phyloP scores from a whole-genome alignment of 2,113 vertebrate genomes.

The Colistium nudipinnis region DNA sequence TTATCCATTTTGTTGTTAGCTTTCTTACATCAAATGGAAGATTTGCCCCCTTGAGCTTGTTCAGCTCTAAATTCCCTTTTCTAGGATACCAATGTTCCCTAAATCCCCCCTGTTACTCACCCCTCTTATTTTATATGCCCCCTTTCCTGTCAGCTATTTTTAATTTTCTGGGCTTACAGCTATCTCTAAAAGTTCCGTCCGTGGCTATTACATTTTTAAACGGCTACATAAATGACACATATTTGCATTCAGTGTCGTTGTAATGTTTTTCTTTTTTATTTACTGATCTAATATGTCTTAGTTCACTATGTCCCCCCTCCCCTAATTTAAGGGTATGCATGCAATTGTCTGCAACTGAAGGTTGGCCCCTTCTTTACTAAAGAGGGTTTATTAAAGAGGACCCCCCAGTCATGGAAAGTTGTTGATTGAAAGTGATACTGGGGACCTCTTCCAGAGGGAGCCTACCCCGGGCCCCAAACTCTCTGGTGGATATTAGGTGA shows the following conservation, averaged over 20 bases:
- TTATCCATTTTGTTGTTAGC: background rate
- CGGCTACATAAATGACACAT: background rate
- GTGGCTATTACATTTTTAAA: no score
- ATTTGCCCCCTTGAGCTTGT: background rate
- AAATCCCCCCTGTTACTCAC: conserved; percentile 3
- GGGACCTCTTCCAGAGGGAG: background rate
- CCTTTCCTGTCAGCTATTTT: background rate
- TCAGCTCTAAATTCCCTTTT: background rate
- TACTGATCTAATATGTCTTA: background rate
- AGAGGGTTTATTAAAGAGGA: background rate
- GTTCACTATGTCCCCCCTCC: background rate
- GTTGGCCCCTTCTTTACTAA: no score
- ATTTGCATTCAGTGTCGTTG: background rate
- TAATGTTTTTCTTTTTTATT: background rate
- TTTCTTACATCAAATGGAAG: background rate
- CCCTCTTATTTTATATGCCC: background rate
- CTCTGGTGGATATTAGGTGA: conserved; percentile 6
- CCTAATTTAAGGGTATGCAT: background rate
- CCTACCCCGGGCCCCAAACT: background rate
- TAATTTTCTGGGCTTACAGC: background rate
- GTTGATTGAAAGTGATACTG: conserved; percentile 10
- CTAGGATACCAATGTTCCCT: background rate
- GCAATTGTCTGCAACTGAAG: background rate
- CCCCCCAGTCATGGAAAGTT: background rate
- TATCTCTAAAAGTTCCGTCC: conserved; percentile 3